Conservation (phyloP, 2,797 vertebrate species). For the Anabas testudineus region DNA sequence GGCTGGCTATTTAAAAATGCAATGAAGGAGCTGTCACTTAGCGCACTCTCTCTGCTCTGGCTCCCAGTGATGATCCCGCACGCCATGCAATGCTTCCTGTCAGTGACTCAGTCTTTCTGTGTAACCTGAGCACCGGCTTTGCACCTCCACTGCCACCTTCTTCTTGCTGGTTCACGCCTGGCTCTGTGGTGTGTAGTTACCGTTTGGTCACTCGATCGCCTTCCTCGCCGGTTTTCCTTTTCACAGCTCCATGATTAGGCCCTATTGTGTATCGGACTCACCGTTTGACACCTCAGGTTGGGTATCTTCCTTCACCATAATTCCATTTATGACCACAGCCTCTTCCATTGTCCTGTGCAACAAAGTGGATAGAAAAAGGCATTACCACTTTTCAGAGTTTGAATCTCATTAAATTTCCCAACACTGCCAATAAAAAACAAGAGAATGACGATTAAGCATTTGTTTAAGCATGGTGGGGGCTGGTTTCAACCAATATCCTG, state of each 20-base stretch:
- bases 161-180: conserved; percentile 62
- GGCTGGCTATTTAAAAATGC: conserved; percentile 81
- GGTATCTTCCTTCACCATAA: conserved; percentile 56
- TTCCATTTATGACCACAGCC: conserved; percentile 35
- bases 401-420: not conserved
- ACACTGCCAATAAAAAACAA: not conserved
- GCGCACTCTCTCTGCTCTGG: conserved; percentile 82
- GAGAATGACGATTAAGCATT: not conserved
- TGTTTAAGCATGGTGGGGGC: no score
- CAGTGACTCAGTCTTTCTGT: conserved; percentile 88
- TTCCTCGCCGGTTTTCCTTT: conserved; percentile 80
- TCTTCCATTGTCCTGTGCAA: conserved; percentile 15
- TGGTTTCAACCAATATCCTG: not conserved
- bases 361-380: conserved; percentile 3
- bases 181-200: conserved; percentile 78
- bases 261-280: conserved; percentile 75
- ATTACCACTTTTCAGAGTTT: not conserved
- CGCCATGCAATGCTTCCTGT: conserved; percentile 74
- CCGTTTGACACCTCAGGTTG: conserved; percentile 79
- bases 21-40: conserved; percentile 81
- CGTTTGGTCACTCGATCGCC: conserved; percentile 67
- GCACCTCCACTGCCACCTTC: conserved; percentile 77
- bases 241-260: conserved; percentile 75
- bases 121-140: conserved; percentile 78
- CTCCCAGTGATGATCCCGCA: conserved; percentile 66